These are phyloP conservation scores for Strongylocentrotus purpuratus DNA, from an alignment of 35 echinoderm and acorn worm species.

Conservation along the genomic window DNA sequence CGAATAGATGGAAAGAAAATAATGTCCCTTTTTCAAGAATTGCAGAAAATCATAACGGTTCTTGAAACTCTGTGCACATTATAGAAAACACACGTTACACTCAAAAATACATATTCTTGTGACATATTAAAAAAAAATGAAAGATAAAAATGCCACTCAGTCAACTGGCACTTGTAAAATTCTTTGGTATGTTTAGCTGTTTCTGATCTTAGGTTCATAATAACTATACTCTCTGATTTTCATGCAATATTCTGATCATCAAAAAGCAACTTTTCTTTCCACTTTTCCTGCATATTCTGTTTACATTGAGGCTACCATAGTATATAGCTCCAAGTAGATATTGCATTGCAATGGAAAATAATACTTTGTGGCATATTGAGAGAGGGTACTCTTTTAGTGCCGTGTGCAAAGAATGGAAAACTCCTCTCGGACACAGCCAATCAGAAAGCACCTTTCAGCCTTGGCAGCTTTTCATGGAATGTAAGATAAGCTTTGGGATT, in stretches of 20 bases:
- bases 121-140: not conserved
- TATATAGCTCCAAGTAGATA: not conserved
- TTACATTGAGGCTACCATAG: not conserved
- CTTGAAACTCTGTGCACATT: not conserved
- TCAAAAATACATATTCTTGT: not conserved
- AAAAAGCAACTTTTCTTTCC: conserved; percentile 9
- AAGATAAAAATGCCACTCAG: not conserved
- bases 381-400: conserved; percentile 28
- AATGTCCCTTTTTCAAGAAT: no score
- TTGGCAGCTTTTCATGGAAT: conserved; percentile 35
- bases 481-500: conserved; percentile 30
- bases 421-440: conserved; percentile 24
- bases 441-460: conserved; percentile 50
- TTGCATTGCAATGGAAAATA: conserved; percentile 14
- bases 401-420: conserved; percentile 35
- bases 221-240: not conserved
- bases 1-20: not conserved
- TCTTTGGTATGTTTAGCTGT: not conserved
- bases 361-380: conserved; percentile 28
- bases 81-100: not conserved
- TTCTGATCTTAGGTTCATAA: not conserved
- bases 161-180: not conserved
- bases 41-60: not conserved
- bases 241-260: not conserved
- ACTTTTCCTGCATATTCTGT: not conserved